Conservation (phyloP, 2,888 invertebrate genomes). For the Ichneumon xanthorius region DNA sequence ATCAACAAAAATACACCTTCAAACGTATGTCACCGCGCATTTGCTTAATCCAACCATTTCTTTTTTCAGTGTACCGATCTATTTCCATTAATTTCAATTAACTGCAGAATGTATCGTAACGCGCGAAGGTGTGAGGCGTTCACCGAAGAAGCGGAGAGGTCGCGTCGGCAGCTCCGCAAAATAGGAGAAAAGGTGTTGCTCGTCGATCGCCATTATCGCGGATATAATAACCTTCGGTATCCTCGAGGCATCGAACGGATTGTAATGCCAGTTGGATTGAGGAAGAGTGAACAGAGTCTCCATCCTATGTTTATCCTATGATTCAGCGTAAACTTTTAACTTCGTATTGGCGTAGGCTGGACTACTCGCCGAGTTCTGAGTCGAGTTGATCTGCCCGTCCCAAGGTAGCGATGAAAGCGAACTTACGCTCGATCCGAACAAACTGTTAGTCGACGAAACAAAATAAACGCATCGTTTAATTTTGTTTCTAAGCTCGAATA, state of each 20-base stretch:
- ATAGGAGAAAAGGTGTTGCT: not conserved
- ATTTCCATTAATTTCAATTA: not conserved
- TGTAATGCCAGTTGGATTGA: conserved; percentile 33
- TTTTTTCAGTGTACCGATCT: not conserved
- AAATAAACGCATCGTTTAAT: not conserved
- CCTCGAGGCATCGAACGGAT: conserved; percentile 25
- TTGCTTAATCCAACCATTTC: too few relatives aligned
- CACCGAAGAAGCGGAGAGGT: not conserved
- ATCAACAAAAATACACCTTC: too few relatives aligned
- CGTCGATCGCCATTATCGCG: not conserved
- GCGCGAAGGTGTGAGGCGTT: not conserved
- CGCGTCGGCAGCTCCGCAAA: not conserved
- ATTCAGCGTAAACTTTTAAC: conserved; percentile 67
- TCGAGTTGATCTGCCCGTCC: not conserved
- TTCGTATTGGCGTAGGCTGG: conserved; percentile 64
- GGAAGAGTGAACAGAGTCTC: conserved; percentile 64
- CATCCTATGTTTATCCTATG: conserved; percentile 73
- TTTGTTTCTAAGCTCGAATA: not conserved
- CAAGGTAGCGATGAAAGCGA: conserved; percentile 21
- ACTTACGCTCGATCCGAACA: conserved; percentile 30
- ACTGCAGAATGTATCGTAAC: not conserved
- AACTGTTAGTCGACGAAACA: not conserved
- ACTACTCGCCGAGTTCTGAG: conserved; percentile 41
- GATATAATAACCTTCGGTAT: not conserved
- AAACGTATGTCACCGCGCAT: too few relatives aligned